Base-by-base conservation (phyloP, 2,888 invertebrate genomes). In the Galerucella pusilla region DNA sequence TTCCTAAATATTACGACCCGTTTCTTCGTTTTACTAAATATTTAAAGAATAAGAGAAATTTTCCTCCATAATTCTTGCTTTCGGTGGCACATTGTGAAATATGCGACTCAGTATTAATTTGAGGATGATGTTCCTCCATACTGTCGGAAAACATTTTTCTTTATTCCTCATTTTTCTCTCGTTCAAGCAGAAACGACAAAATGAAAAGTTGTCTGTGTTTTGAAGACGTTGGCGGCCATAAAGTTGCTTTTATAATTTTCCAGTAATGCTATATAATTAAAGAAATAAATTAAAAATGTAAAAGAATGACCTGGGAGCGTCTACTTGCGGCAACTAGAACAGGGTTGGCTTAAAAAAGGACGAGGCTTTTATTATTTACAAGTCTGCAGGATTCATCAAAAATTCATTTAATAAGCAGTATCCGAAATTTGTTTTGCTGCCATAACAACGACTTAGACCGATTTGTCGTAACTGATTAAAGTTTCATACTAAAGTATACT, bases 201-300 rank as follows among this genome's bases (percentile, higher is more conserved):
- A 76, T 76, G 71, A 73, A 74, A 76, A 76, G 68, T 76, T 71
- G 66, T 68, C 71, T 71, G 71, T 65, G 61, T 57, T 68, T 74
- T 71, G 68, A 60, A 67, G 71, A 73, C 64, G 75, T 65, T 68
- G 64, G 65, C 68, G 57, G 72, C 69, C 68, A 68, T 72, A 72
- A 76, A 76, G 69, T 65, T 66, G 74, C 60, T 68, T 69, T 74
- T 61, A 76, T 71, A 76, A 76, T 74, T 74, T 72, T 46, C 28
- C 52, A 35, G 74, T 74, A 76, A 74, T 72, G 65, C 67, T 54
- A 74, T 72, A 74, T 76, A 76, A 76, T 76, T 76, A 76, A 76
- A 72, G 74, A 74, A 74, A 71, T 71, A 71, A 71, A 71, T 71
- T 71, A 71, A 71, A 71, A 71, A 71, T 59, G 46, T 46, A 28